Conservation (phyloP, 2,797 vertebrate genomes). For the Harpagifer antarcticus region DNA sequence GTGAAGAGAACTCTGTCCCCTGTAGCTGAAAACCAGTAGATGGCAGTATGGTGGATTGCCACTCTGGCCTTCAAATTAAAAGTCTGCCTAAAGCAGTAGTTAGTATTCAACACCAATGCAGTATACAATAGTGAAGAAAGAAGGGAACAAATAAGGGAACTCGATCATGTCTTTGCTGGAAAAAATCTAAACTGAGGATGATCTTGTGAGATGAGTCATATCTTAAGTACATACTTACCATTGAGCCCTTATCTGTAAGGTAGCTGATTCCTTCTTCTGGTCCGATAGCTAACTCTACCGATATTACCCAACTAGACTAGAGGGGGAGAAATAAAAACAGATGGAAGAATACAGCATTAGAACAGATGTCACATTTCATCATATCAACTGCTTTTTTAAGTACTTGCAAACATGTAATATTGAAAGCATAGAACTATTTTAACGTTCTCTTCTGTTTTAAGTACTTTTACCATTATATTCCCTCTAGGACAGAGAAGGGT, state of each 20-base stretch:
- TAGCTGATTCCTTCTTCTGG: slow-evolving; percentile 99
- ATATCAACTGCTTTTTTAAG: slow-evolving; percentile 5
- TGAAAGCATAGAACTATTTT: not conserved
- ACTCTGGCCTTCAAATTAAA: not conserved
- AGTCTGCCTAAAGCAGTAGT: not conserved
- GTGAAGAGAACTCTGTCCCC: not conserved
- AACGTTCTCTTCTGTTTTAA: slow-evolving; percentile 10
- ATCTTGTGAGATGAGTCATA: not conserved
- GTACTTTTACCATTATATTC: not conserved
- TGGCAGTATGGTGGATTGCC: slow-evolving; percentile 39
- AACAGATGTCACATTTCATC: slow-evolving; percentile 10
- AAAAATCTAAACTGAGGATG: not conserved
- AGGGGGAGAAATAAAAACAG: slow-evolving; percentile 15
- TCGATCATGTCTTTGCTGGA: not conserved
- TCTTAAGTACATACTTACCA: slow-evolving; percentile 82
- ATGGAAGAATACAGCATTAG: not conserved
- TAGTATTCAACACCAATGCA: not conserved
- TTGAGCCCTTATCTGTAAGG: slow-evolving; percentile 98
- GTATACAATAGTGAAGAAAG: not conserved
- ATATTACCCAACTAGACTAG: slow-evolving; percentile 98
- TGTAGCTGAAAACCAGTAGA: slow-evolving; percentile 46
- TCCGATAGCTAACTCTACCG: slow-evolving; percentile 97
- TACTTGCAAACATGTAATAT: not conserved
- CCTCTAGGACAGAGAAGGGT: not conserved
- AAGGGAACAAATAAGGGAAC: not conserved